These are phyloP conservation scores for Hydrozoanthus tunicans DNA, from an alignment of 64 coral and sea anemone species.

Conservation along the genomic window DNA sequence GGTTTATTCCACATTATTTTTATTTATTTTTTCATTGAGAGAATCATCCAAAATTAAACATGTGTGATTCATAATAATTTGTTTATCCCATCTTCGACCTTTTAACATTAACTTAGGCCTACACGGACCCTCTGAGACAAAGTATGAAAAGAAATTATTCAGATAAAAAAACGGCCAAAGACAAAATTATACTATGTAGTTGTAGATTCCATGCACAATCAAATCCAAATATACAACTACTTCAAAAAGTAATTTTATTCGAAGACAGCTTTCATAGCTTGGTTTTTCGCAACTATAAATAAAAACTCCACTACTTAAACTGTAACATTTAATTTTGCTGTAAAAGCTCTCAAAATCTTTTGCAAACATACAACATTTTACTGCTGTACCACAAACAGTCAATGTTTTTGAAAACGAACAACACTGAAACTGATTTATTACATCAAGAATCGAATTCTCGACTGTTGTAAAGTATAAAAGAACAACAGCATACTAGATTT, in stretches of 20 bases:
- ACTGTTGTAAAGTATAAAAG: background rate
- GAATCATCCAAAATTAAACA: no score
- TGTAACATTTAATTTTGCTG: slow-evolving; percentile 30
- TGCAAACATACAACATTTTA: background rate
- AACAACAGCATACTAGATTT: background rate
- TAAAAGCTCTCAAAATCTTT: background rate
- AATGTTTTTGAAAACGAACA: background rate
- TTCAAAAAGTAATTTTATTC: background rate
- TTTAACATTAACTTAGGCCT: no score
- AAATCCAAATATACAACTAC: background rate
- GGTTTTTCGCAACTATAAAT: background rate
- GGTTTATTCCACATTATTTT: no score
- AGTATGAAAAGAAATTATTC: no score
- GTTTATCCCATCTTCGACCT: no score
- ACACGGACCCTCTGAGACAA: no score
- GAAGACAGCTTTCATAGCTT: background rate
- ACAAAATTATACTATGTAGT: no score
- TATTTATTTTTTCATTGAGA: no score
- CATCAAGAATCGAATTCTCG: background rate
- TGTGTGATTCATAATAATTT: no score
- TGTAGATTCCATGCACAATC: no score
- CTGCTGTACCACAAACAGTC: background rate
- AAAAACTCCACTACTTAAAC: background rate
- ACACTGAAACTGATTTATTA: background rate
- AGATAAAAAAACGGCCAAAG: no score